Evolutionary conservation across 2,888 invertebrate genomes (phyloP), one percentile per base, ranked within the genome.

Genomic region (Limnephilus marmoratus): DNA sequence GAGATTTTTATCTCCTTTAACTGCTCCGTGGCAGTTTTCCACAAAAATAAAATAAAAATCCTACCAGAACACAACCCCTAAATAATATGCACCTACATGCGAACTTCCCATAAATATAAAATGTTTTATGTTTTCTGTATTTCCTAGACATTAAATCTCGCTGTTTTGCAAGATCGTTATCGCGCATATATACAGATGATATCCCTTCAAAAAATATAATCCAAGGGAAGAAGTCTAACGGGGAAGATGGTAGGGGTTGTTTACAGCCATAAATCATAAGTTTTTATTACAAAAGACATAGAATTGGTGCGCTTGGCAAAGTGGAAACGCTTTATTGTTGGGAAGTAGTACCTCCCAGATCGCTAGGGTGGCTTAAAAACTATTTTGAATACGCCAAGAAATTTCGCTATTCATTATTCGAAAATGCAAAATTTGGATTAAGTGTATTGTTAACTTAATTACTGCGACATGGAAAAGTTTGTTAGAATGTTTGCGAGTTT

Each of bases 311-410:
- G 87, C 24, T 53, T 53, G 53, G 80, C 88, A 89, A 45, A 80
- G 80, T 89, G 88, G 88, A 89, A 89, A 49, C 37, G 68, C 37
- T 53, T 88, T 88, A 89, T 89, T 89, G 88, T 89, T 29, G 34
- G 7, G 80, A 34, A 24, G n/a, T 86, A 53, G 18, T 87, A 53
- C 29, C 87, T 87, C 53, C 31, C 87, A 87, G 53, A 87, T 87
- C 53, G 87, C 15, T 9, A 18, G 87, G 87, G 87, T 29, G 5
- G 53, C 13, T 53, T 86, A 13, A 29, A 29, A 82, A 45, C 45
- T 86, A 24, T 86, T 86, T 83, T 83, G 83, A 83, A 83, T 83
- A 83, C 37, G 83, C 83, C 37, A n/a, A 83, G 34, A 83, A 37
- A 24, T 34, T 31, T 83, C 34, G 68, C 68, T n/a, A n/a, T 68